Evolutionary conservation across 1,140 invertebrate species (phyloP).

Genomic region (Drosophila albomicans): DNA sequence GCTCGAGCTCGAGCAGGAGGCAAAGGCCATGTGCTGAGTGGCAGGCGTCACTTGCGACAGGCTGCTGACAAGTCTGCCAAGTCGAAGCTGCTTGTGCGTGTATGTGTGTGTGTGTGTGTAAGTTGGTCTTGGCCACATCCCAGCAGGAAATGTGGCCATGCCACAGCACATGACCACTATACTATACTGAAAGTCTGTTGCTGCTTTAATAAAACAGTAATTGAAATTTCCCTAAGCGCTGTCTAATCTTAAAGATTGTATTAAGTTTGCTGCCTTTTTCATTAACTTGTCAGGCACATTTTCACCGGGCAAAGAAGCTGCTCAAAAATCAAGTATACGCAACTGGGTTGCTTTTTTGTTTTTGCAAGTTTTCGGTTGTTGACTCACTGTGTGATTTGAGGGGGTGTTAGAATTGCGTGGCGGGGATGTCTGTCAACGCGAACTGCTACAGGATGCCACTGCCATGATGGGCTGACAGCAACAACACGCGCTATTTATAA

Average conservation of each 20-base stretch:
- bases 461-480: slow-evolving; percentile 64
- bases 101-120: slow-evolving; percentile 15
- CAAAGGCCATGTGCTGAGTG: slow-evolving; percentile 62
- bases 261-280: neutral
- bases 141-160: slow-evolving; percentile 36
- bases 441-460: slow-evolving; percentile 40
- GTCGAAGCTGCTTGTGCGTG: slow-evolving; percentile 24
- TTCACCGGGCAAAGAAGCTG: neutral
- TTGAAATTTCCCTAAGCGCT: neutral
- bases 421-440: slow-evolving; percentile 42
- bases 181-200: neutral
- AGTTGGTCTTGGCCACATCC: slow-evolving; percentile 37
- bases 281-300: neutral
- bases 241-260: neutral
- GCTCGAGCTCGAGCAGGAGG: slow-evolving; percentile 11
- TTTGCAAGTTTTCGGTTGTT: slow-evolving; percentile 44
- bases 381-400: slow-evolving; percentile 11
- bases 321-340: slow-evolving; percentile 3
- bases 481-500: slow-evolving; percentile 82
- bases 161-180: slow-evolving; percentile 12
- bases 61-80: slow-evolving; percentile 69
- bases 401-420: neutral
- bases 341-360: slow-evolving; percentile 27
- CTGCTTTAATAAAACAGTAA: neutral
- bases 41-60: slow-evolving; percentile 77